Conservation (phyloP, 2,797 vertebrate genomes). For the Sebastes miniatus region DNA sequence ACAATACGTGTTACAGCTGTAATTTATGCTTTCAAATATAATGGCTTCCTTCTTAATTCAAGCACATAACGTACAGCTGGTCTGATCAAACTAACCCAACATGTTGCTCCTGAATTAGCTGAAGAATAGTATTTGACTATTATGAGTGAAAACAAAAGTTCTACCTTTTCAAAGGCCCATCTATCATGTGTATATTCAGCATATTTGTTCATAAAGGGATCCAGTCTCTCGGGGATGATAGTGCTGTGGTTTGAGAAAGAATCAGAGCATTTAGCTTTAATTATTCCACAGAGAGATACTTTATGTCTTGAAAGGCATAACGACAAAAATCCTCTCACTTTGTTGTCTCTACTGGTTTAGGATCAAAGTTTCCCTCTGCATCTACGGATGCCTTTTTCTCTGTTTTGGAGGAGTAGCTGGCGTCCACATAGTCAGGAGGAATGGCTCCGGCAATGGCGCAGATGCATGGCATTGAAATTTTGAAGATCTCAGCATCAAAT, state of each 20-base stretch:
- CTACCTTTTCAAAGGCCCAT: slow-evolving; percentile 96
- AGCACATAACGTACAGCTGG: background rate
- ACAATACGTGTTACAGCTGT: background rate
- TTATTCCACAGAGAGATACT: background rate
- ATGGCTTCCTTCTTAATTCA: background rate
- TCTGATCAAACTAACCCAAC: background rate
- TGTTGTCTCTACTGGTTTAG: slow-evolving; percentile 93
- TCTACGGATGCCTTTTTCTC: slow-evolving; percentile 96
- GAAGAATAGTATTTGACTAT: background rate
- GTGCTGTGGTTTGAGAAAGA: slow-evolving; percentile 77
- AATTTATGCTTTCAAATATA: background rate
- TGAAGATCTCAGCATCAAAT: slow-evolving; percentile 93
- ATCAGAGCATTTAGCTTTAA: background rate
- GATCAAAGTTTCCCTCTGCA: slow-evolving; percentile 97
- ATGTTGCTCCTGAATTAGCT: background rate
- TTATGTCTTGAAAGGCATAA: background rate
- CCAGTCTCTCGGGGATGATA: slow-evolving; percentile 93
- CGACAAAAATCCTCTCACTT: slow-evolving; percentile 81
- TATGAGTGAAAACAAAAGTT: background rate
- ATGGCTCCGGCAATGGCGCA: slow-evolving; percentile 94
- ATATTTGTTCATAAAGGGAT: slow-evolving; percentile 92
- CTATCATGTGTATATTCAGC: slow-evolving; percentile 94
- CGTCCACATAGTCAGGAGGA: slow-evolving; percentile 94
- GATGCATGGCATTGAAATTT: slow-evolving; percentile 93
- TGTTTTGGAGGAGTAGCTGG: slow-evolving; percentile 93